phyloP scores from a whole-genome alignment of 2,797 vertebrate genomes.

The Lycodopsis pacificus region DNA sequence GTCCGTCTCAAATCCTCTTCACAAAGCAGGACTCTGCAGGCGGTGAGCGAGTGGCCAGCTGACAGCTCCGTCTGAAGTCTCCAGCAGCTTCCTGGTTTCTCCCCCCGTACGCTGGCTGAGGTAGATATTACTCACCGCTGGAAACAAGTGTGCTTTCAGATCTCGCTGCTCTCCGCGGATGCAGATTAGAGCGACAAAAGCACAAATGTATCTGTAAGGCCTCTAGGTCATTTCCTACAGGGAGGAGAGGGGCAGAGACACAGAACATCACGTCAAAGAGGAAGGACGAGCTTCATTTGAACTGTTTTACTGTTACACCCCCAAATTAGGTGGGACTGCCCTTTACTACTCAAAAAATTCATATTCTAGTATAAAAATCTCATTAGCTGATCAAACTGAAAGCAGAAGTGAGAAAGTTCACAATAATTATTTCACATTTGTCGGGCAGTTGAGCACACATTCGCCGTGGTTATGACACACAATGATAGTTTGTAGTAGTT shows the following conservation, averaged over 20 bases:
- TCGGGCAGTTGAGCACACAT: background rate
- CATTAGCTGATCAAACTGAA: background rate
- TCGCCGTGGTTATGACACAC: background rate
- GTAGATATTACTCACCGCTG: conserved; percentile 91
- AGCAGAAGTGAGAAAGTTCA: conserved; percentile 7
- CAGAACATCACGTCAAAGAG: conserved; percentile 49
- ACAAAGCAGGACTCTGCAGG: conserved; percentile 64
- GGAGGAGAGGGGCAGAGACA: conserved; percentile 72
- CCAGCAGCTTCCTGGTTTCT: conserved; percentile 82
- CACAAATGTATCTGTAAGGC: conserved; percentile 93
- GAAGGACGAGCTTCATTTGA: conserved; percentile 73
- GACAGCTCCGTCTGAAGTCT: conserved; percentile 71
- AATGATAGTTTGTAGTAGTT: conserved; percentile 6
- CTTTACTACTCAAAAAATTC: conserved; percentile 10
- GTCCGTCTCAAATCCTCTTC: conserved; percentile 89
- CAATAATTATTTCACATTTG: background rate
- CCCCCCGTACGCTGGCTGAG: conserved; percentile 89
- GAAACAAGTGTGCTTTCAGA: conserved; percentile 91
- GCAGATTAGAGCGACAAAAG: conserved; percentile 89
- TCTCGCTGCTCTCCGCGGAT: conserved; percentile 80
- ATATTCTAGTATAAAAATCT: background rate
- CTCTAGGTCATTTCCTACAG: conserved; percentile 97
- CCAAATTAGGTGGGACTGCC: conserved; percentile 21
- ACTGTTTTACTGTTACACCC: conserved; percentile 27
- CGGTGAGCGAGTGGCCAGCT: conserved; percentile 73